phyloP scores from a whole-genome alignment of 1,140 invertebrate genomes.

The Hypsibius dujardini region DNA sequence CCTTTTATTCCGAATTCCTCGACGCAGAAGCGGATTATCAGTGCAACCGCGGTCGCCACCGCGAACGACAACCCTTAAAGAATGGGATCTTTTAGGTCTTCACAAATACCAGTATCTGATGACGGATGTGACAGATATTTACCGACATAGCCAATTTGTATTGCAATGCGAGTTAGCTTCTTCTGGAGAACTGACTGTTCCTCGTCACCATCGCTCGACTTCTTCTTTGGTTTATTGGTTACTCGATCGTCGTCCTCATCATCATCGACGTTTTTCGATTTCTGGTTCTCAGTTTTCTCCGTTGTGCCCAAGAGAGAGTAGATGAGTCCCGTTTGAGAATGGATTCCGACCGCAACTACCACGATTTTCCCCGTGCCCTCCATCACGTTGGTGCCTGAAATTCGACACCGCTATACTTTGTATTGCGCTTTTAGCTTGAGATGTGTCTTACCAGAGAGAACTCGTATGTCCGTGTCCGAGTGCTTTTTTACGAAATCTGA shows the following conservation, averaged over 20 bases:
- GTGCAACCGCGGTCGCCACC: constrained; percentile 26
- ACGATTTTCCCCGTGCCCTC: constrained; percentile 30
- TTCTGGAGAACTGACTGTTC: constrained; percentile 28
- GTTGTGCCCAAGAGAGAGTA: constrained; percentile 28
- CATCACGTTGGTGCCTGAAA: constrained; percentile 28
- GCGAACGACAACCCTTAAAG: constrained; percentile 23
- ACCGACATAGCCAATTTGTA: constrained; percentile 32
- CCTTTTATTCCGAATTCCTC: constrained; percentile 26
- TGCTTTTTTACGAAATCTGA: constrained; percentile 30
- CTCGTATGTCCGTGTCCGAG: constrained; percentile 27
- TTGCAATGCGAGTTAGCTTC: constrained; percentile 30
- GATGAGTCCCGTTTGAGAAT: constrained; percentile 32
- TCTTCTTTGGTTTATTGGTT: not conserved
- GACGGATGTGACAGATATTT: not conserved
- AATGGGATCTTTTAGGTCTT: not conserved
- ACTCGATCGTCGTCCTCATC: no score
- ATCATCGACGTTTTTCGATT: not conserved
- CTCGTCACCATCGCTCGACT: not conserved
- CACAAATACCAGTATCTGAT: not conserved
- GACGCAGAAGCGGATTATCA: constrained; percentile 29
- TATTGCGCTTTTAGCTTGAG: no score
- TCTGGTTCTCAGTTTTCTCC: constrained; percentile 13
- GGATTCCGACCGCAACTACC: constrained; percentile 29
- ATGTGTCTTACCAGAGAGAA: constrained; percentile 27
- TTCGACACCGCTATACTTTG: no score